Conservation (phyloP, 2,888 invertebrate genomes). For the Omphaloscelis lunosa region DNA sequence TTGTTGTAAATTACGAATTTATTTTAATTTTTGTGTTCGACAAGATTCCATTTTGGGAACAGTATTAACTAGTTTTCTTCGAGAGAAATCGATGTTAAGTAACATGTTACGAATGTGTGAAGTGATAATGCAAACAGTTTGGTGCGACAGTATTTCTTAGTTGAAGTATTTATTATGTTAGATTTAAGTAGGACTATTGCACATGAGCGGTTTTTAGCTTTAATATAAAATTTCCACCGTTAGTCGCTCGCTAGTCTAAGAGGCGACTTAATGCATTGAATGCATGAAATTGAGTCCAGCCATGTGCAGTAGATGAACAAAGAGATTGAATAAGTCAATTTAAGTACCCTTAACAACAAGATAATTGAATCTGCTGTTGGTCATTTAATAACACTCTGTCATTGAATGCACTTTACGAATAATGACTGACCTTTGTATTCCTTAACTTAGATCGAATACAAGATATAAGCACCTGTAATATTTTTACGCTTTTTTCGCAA, state of each 20-base stretch:
- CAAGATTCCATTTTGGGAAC: conserved; percentile 44
- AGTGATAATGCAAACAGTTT: conserved; percentile 51
- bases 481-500: conserved; percentile 41
- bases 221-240: conserved; percentile 58
- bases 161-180: conserved; percentile 57
- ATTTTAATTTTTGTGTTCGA: conserved; percentile 32
- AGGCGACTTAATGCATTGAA: conserved; percentile 36
- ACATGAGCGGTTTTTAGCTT: conserved; percentile 56
- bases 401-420: conserved; percentile 52
- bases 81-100: conserved; percentile 61
- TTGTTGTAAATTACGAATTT: conserved; percentile 70
- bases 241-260: conserved; percentile 47
- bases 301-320: conserved; percentile 54
- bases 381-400: conserved; percentile 37
- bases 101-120: conserved; percentile 60
- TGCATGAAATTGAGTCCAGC: conserved; percentile 43
- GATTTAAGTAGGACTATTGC: conserved; percentile 47
- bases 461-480: conserved; percentile 26
- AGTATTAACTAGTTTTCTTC: conserved; percentile 51
- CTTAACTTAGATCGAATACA: background rate
- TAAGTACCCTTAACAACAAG: conserved; percentile 48
- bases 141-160: conserved; percentile 59
- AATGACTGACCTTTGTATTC: conserved; percentile 48
- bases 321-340: conserved; percentile 55
- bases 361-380: conserved; percentile 51